Conservation (phyloP, 2,888 invertebrate species). For the Pegoplata infirma region DNA sequence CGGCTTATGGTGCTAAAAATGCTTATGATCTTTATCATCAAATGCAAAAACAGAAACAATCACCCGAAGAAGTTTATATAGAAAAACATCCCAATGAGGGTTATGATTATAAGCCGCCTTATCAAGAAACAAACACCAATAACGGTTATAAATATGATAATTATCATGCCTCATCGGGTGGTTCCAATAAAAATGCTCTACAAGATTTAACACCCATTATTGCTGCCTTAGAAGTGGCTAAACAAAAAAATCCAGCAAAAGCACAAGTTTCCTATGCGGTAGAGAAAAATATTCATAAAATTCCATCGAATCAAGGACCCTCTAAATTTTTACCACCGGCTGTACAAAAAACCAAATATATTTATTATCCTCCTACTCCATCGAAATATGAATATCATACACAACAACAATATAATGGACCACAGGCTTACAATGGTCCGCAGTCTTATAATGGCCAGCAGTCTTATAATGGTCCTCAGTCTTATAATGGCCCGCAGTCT, state of each 20-base stretch:
- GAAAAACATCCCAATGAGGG: slow-evolving; percentile 75
- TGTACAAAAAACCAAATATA: slow-evolving; percentile 73
- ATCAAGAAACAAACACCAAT: slow-evolving; percentile 26
- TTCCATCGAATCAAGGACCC: slow-evolving; percentile 20
- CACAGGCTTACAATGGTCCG: slow-evolving; percentile 30
- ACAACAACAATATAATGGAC: slow-evolving; percentile 1
- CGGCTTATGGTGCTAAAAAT: slow-evolving; percentile 72
- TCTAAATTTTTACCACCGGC: slow-evolving; percentile 68
- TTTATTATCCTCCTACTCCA: slow-evolving; percentile 70
- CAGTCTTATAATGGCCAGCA: too few relatives aligned
- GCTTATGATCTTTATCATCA: slow-evolving; percentile 72
- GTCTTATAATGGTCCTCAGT: too few relatives aligned
- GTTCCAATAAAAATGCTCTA: slow-evolving; percentile 64
- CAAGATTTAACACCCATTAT: slow-evolving; percentile 73
- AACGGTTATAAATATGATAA: slow-evolving; percentile 69
- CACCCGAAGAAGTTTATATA: slow-evolving; percentile 71
- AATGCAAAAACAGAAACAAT: slow-evolving; percentile 73
- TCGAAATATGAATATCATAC: slow-evolving; percentile 55
- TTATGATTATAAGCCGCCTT: slow-evolving; percentile 68
- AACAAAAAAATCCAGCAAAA: slow-evolving; percentile 63
- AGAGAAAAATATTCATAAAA: slow-evolving; percentile 73
- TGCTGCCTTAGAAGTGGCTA: slow-evolving; percentile 74
- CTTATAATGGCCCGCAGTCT: too few relatives aligned
- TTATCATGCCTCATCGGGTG: slow-evolving; percentile 65
- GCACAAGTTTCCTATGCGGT: slow-evolving; percentile 66